A percentile compares a stretch with the other conserved stretches of the same genome.
Evolutionary conservation across 1,140 invertebrate genomes (phyloP).

Genomic region (Musca domestica): DNA sequence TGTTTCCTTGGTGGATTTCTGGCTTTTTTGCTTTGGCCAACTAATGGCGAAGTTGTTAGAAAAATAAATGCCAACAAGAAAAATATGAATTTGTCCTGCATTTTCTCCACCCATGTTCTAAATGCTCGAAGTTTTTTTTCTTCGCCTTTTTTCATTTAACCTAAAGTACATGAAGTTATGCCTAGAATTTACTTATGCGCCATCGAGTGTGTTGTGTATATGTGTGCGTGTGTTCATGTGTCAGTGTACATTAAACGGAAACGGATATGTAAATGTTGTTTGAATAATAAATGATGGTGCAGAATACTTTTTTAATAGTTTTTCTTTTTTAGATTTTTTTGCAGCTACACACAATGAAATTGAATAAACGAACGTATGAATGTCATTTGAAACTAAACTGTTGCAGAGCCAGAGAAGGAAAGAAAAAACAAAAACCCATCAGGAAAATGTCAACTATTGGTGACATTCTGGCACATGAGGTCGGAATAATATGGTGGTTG

Average conservation of each 20-base stretch:
- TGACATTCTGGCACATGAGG: no score
- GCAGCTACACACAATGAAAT: not conserved
- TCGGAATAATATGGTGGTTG: no score
- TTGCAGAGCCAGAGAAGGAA: not conserved
- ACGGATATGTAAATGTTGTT: conserved; percentile 22
- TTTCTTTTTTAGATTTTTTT: not conserved
- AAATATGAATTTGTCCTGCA: not conserved
- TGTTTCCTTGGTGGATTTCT: no score
- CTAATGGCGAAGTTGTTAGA: no score
- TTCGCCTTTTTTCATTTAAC: no score
- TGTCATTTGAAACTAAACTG: conserved; percentile 18
- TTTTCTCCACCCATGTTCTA: not conserved
- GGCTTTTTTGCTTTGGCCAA: no score
- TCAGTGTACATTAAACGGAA: conserved; percentile 13
- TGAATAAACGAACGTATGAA: not conserved
- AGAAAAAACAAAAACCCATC: no score
- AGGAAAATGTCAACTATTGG: no score
- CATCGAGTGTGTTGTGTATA: not conserved
- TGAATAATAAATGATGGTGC: conserved; percentile 22
- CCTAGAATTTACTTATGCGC: no score
- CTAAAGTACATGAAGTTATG: no score
- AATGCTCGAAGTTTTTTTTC: not conserved
- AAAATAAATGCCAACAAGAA: not conserved
- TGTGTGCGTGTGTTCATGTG: not conserved
- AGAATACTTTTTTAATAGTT: conserved; percentile 17